Evolutionary conservation across 2,888 invertebrate genomes (phyloP), one percentile per base, ranked within the genome.

Genomic region (Steinernema scapterisci): DNA sequence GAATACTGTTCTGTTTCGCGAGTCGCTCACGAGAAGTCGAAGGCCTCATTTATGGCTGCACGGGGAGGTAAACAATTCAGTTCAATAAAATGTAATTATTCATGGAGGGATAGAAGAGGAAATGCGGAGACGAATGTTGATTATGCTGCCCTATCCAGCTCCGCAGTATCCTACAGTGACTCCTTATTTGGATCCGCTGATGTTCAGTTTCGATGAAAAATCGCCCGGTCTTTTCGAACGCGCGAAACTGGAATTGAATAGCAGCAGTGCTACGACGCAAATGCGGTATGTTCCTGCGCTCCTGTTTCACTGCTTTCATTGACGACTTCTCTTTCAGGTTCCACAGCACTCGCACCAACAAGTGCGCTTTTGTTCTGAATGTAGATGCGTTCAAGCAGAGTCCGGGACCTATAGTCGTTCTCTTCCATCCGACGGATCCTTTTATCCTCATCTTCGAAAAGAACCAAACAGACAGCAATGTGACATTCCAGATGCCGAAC

Each of bases 171-270:
- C 77, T 19, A 31, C 76, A 27, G 44, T 76, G 16, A 72, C 81
- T 1, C 82, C 82, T 11, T 82, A 78, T 38, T 63, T 82, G 46
- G 82, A 82, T 63, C 78, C 81, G 0, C 43, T 70, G 19, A 27
- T 78, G 27, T 82, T 82, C 74, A 76, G 71, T 46, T 70, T 79
- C 19, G 82, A 82, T 23, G 78, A 83, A 27, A 74, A 76, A 23
- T 38, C 76, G 11, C 52, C 73, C 21, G 46, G 23, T 9, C 23
- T 63, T 23, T 71, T 81, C 13, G 79, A 82, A 23, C 63, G 63
- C 11, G 63, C 63, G 2, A 63, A 63, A 38, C 38, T 38, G 38
- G 38, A 38, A 38, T 6, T 9, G 9, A 38, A 38, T 38, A 38
- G 9, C 38, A 38, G 5, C 9, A 38, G 9, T 9, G 9, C 38